Base-by-base conservation (phyloP, 2,888 invertebrate genomes). In the Nomada lathburiana region DNA sequence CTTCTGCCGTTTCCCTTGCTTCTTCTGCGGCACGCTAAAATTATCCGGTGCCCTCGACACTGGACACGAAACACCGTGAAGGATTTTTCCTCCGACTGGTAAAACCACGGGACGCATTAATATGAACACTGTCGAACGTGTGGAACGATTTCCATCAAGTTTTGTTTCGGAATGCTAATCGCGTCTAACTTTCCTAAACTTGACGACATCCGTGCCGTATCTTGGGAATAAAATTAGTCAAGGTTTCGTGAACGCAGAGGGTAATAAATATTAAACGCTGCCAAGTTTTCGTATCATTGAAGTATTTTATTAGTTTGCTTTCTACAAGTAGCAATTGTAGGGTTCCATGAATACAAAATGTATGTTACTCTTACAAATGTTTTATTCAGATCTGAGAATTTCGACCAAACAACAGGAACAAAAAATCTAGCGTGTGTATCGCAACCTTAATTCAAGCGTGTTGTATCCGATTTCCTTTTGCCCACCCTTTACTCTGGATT, bases 391-490 rank as follows among this genome's bases (percentile, higher is more conserved):
- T 60, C 1, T 70, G 9, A 63, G 47, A 9, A 16, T 16, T 18
- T 18, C 20, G 18, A 69, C 47, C 7, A 59, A 52, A 23, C 0
- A 11, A 26, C 13, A 53, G 36, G 1, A 36, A 36, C 50, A 75
- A 76, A 52, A 67, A 63, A 74, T 73, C 55, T 71, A 62, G 23
- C 59, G 47, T 57, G 29, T n/a, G 69, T 53, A 68, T 68, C 59
- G 59, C 64, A 82, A 76, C 74, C 74, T 74, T 78, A 78, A 76
- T 83, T 80, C 60, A 76, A 59, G 20, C 62, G 55, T 59, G 67
- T 67, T 72, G 82, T 82, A 76, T 82, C 79, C 69, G 77, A 86
- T 83, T 86, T 85, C 83, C 85, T 80, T 83, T 83, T 83, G 74
- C 81, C 77, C 83, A 81, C 78, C 81, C 78, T 81, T 73, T 71